Percentiles rank a stretch among this genome's conserved stretches.
Evolutionary conservation across 2,113 vertebrate species (phyloP).

Genomic region (Labeo catla): DNA sequence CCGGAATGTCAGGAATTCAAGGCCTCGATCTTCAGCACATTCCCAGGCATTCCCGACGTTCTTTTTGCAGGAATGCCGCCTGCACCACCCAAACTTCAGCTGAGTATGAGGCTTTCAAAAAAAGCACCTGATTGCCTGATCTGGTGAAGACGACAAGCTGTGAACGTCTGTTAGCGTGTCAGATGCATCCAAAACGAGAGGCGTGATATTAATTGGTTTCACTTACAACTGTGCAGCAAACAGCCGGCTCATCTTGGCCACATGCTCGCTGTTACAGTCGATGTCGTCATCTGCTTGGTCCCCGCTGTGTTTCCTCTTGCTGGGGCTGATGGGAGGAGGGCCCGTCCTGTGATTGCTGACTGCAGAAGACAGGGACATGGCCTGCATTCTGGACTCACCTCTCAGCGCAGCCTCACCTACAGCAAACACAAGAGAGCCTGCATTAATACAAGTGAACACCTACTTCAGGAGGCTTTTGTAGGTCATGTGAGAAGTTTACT

Average conservation of each 20-base stretch:
- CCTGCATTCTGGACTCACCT: constrained; percentile 91
- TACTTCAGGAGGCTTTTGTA: background rate
- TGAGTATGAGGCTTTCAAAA: background rate
- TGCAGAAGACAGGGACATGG: constrained; percentile 85
- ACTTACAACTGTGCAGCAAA: constrained; percentile 93
- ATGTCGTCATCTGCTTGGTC: constrained; percentile 89
- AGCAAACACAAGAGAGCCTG: constrained; percentile 8
- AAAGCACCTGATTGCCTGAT: background rate
- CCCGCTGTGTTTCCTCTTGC: constrained; percentile 90
- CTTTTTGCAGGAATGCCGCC: constrained; percentile 15
- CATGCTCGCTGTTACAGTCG: constrained; percentile 89
- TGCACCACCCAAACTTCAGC: background rate
- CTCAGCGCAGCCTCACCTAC: constrained; percentile 93
- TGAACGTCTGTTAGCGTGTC: background rate
- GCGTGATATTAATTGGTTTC: background rate
- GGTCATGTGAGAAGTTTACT: background rate
- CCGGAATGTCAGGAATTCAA: constrained; percentile 80
- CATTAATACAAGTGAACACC: background rate
- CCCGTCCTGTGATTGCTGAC: constrained; percentile 90
- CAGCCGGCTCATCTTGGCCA: constrained; percentile 94
- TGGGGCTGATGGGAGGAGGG: constrained; percentile 95
- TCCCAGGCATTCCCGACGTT: constrained; percentile 59
- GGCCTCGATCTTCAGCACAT: constrained; percentile 59
- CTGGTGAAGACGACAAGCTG: background rate
- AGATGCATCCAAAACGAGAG: background rate